Percentiles rank a stretch among this genome's conserved stretches.
phyloP scores from a whole-genome alignment of 2,113 vertebrate genomes.

The Chlamydotis undulata region DNA sequence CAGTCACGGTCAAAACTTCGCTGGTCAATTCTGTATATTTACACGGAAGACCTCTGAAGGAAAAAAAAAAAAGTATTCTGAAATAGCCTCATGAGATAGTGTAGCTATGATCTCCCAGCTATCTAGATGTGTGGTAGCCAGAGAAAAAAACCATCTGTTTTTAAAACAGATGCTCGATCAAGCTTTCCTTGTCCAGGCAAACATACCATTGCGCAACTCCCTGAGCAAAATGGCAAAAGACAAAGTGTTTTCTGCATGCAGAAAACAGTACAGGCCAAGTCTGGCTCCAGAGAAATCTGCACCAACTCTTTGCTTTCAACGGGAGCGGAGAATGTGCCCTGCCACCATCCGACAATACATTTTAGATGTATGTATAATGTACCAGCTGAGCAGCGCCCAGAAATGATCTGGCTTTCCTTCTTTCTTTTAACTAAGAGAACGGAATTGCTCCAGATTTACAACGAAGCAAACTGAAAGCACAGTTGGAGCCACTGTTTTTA shows the following conservation, averaged over 20 bases:
- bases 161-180: not conserved
- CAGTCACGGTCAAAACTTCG: conserved; percentile 76
- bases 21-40: conserved; percentile 68
- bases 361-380: not conserved
- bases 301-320: not conserved
- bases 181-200: not conserved
- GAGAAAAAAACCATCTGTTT: not conserved
- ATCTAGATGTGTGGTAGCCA: not conserved
- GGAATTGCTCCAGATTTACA: not conserved
- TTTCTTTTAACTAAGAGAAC: not conserved
- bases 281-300: not conserved
- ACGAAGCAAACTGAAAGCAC: not conserved
- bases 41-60: conserved; percentile 46
- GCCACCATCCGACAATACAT: not conserved
- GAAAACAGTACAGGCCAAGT: not conserved
- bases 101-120: not conserved
- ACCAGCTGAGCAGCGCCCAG: not conserved
- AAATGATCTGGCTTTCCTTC: not conserved
- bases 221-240: not conserved
- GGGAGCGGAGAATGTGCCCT: not conserved
- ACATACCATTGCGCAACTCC: not conserved
- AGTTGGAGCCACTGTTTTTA: not conserved
- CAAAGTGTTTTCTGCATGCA: not conserved
- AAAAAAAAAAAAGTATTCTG: not conserved
- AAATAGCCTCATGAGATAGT: not conserved